Conservation (phyloP, 2,888 invertebrate species). For the Drosophila mayaguana region DNA sequence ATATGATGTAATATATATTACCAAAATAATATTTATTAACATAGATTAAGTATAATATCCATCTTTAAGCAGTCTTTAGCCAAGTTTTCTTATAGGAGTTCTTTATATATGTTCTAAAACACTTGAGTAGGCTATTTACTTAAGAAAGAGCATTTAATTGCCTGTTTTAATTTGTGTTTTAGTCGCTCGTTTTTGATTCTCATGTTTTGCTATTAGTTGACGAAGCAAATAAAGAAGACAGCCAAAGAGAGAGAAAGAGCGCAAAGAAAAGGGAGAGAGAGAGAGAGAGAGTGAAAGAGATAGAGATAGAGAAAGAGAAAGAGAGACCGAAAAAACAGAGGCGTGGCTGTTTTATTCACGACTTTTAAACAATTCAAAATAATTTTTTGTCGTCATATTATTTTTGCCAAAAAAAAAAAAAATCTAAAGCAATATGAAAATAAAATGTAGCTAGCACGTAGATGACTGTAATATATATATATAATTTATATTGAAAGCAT, state of each 20-base stretch:
- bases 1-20: not conserved
- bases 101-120: too few species aligned
- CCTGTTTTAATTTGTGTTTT: not conserved
- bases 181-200: constrained; percentile 5
- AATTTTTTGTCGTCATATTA: constrained; percentile 59
- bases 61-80: too few species aligned
- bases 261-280: not conserved
- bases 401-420: constrained; percentile 59
- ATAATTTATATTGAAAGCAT: constrained; percentile 76
- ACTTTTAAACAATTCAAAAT: constrained; percentile 35
- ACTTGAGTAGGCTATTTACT: not conserved
- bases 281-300: not conserved
- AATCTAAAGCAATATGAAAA: constrained; percentile 54
- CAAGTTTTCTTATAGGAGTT: too few species aligned
- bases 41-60: too few species aligned
- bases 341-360: constrained; percentile 51
- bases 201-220: constrained; percentile 41
- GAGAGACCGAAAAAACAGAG: constrained; percentile 14
- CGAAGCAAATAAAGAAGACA: constrained; percentile 48
- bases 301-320: constrained; percentile 5
- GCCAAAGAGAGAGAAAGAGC: constrained; percentile 12
- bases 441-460: constrained; percentile 11
- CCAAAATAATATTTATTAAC: not conserved
- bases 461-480: constrained; percentile 35
- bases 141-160: constrained; percentile 22